Evolutionary conservation across 2,113 vertebrate species (phyloP), one percentile per base, ranked within the genome.

Genomic region (Gymnarchus niloticus): DNA sequence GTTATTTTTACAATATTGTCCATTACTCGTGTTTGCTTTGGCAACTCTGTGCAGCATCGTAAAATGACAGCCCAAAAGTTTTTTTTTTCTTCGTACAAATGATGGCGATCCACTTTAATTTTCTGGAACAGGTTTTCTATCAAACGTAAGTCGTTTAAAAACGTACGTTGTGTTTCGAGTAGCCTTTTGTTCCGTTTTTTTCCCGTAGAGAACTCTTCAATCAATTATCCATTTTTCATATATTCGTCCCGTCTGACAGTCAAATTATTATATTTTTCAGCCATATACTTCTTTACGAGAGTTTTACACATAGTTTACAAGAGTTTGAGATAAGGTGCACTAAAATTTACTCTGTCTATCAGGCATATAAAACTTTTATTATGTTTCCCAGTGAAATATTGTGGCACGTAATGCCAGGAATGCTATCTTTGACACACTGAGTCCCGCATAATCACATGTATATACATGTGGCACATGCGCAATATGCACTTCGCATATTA

Each of bases 21-120:
- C 77, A 37, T 86, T 57, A 81, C 33, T 61, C n/a, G 85, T 81
- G 85, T 81, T 86, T 86, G 77, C 44, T 81, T 86, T 86, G 23
- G 85, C 85, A 37, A 81, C 77, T 80, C 14, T n/a, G 6, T 81
- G 77, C 51, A 54, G 51, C 37, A 73, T 85, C 61, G 49, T 84
- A 84, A 84, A 65, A 69, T 7, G 14, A 23, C 51, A 51, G n/a
- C 65, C 25, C 21, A 21, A 28, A 56, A 25, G 52, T 41, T 56
- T 65, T 82, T 83, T 56, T 76, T 76, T 19, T n/a, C n/a, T n/a
- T 25, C 81, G 28, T 52, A 54, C 54, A 56, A 56, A 56, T 83
- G 52, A 21, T 80, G 76, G 76, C 3, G 33, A 57, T 83, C 41
- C 41, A 59, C 59, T 46, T 41, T 10, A 56, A 23, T 56, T n/a